A percentile compares a stretch with the other conserved stretches of the same genome.
Evolutionary conservation across 2,797 vertebrate genomes (phyloP).

Genomic region (Falco biarmicus): DNA sequence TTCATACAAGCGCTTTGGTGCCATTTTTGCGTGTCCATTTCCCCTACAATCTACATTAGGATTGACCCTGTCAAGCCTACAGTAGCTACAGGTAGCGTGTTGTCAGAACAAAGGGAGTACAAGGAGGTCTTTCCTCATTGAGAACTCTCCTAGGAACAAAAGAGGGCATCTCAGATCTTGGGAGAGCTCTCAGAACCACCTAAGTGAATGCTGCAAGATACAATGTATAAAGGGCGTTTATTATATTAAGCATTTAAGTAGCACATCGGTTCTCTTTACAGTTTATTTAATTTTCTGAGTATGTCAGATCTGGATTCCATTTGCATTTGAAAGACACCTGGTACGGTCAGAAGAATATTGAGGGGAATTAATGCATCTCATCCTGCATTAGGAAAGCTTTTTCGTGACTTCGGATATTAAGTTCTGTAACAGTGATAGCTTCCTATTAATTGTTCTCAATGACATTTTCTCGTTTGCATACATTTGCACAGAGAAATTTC

Average conservation of each 20-base stretch:
- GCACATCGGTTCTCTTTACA: not conserved
- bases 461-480: not conserved
- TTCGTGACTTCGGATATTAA: not conserved
- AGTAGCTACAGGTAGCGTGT: not conserved
- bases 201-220: not conserved
- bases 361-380: not conserved
- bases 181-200: not conserved
- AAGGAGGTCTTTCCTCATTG: not conserved
- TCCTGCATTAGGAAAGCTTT: not conserved
- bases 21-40: not conserved
- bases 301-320: not conserved
- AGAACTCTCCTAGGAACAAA: not conserved
- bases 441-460: not conserved
- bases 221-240: not conserved
- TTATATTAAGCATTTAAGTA: not conserved
- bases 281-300: conserved; percentile 18
- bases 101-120: not conserved
- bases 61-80: not conserved
- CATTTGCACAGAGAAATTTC: not conserved
- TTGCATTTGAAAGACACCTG: conserved; percentile 21
- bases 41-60: not conserved
- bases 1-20: not conserved
- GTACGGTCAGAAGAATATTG: not conserved
- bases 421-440: not conserved
- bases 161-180: not conserved